A percentile compares a stretch with the other conserved stretches of the same genome.
Conservation (phyloP, 1,140 invertebrate genomes). For the Eurosta solidaginis region DNA sequence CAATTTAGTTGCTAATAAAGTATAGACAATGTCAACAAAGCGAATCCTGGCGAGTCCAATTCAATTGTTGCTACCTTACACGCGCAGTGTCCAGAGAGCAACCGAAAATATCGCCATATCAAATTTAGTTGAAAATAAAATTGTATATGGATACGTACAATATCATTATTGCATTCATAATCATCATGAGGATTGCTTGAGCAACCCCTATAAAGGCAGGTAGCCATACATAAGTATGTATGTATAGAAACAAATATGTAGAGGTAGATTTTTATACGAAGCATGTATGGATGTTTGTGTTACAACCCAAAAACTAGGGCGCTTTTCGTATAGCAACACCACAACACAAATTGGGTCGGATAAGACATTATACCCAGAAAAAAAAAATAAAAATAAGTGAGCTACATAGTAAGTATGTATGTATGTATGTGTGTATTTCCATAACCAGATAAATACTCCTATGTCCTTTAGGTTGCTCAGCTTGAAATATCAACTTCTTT, state of each 20-base stretch:
- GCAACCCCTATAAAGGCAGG: not conserved
- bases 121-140: slow-evolving; percentile 9
- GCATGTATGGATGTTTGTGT: not conserved
- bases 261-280: no score
- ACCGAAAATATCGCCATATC: not conserved
- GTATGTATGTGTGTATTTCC: no score
- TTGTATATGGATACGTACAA: no score
- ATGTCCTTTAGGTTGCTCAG: not conserved
- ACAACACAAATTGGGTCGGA: not conserved
- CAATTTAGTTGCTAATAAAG: not conserved
- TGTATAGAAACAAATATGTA: no score
- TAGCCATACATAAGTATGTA: not conserved
- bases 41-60: slow-evolving; percentile 4
- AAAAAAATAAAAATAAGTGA: no score
- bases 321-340: not conserved
- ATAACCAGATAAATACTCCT: not conserved
- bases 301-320: not conserved
- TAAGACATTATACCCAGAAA: not conserved
- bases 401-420: no score
- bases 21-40: slow-evolving; percentile 3
- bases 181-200: not conserved
- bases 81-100: not conserved
- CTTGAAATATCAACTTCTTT: slow-evolving; percentile 33
- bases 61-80: slow-evolving; percentile 7
- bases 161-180: not conserved